Evolutionary conservation across 1,140 invertebrate genomes (phyloP).

Genomic region (Periplaneta americana): DNA sequence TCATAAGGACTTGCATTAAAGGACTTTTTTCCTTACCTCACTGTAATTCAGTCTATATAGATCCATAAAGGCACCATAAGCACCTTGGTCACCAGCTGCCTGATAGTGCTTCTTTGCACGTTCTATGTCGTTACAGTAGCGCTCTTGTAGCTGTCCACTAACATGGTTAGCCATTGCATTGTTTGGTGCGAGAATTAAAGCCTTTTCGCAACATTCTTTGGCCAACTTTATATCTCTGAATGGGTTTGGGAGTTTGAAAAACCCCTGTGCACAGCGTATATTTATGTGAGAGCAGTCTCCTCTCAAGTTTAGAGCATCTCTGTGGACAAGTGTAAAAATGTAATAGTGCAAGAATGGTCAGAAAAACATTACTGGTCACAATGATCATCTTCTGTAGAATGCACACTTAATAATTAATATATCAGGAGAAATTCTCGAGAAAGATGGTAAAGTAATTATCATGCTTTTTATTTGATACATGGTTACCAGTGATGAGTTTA

Average conservation of each 20-base stretch:
- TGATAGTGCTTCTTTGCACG: conserved; percentile 7
- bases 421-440: no score
- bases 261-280: conserved; percentile 11
- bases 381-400: no score
- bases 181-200: conserved; percentile 4
- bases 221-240: not conserved
- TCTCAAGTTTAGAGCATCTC: not conserved
- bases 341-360: not conserved
- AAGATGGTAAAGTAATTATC: no score
- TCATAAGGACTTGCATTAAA: no score
- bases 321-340: not conserved
- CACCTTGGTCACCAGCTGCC: conserved; percentile 4
- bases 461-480: no score
- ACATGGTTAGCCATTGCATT: conserved; percentile 13
- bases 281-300: not conserved
- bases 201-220: conserved; percentile 4
- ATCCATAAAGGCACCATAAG: conserved; percentile 9
- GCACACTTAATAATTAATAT: no score
- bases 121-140: not conserved
- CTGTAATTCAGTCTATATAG: not conserved
- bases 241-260: conserved; percentile 3
- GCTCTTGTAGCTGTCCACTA: not conserved
- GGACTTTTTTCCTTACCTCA: no score
- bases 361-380: no score
- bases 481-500: no score